These are phyloP conservation scores for Bicyclus anynana DNA, from an alignment of 1,140 invertebrate genomes.

Conservation along the genomic window DNA sequence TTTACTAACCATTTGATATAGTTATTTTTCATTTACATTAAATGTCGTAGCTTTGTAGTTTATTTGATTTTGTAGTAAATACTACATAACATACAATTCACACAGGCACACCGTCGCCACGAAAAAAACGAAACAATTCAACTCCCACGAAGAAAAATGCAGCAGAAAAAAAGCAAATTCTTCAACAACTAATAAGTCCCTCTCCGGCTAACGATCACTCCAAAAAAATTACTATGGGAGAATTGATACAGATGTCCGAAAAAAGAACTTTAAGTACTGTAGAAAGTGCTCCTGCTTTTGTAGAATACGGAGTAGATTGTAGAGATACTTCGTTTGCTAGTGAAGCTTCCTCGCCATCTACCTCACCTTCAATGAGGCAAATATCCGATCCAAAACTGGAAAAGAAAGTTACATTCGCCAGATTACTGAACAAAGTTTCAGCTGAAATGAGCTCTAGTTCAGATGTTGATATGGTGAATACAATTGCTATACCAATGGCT, in stretches of 20 bases:
- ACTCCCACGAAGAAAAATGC: conserved; percentile 83
- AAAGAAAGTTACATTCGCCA: conserved; percentile 87
- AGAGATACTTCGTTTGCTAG: conserved; percentile 80
- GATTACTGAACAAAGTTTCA: conserved; percentile 84
- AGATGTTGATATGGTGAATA: conserved; percentile 79
- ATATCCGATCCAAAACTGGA: conserved; percentile 82
- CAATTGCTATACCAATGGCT: conserved; percentile 72
- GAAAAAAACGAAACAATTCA: conserved; percentile 85
- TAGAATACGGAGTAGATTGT: conserved; percentile 61
- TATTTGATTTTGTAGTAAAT: neutral
- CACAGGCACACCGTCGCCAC: conserved; percentile 82
- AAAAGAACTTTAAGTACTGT: conserved; percentile 69
- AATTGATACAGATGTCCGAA: conserved; percentile 84
- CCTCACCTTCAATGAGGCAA: conserved; percentile 73
- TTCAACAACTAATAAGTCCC: conserved; percentile 82
- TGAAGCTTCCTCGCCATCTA: conserved; percentile 65
- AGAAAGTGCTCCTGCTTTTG: conserved; percentile 67
- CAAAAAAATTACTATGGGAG: conserved; percentile 80
- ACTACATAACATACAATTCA: conserved; percentile 20
- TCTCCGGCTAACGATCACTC: conserved; percentile 69
- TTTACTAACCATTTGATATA: conserved; percentile 20
- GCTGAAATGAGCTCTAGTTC: conserved; percentile 85
- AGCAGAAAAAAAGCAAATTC: conserved; percentile 85
- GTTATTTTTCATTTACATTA: conserved; percentile 28
- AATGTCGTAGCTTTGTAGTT: conserved; percentile 14